Evolutionary conservation across 2,797 vertebrate species (phyloP).

Genomic region (Astyanax mexicanus): DNA sequence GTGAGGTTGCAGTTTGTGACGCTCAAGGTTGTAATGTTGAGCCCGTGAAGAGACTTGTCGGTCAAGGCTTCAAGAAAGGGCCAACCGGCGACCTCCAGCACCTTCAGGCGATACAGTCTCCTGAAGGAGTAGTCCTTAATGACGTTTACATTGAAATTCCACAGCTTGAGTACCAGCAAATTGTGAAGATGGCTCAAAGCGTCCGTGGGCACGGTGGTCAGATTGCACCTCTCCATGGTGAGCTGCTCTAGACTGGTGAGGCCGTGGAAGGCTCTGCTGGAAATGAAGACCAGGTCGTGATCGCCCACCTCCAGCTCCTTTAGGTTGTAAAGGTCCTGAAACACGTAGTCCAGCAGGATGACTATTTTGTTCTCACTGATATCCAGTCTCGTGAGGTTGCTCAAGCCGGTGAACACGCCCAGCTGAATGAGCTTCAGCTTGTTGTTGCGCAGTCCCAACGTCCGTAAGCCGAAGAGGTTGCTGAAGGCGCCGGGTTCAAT

Average conservation of each 20-base stretch:
- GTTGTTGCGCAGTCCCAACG: constrained; percentile 94
- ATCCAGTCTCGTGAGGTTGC: constrained; percentile 96
- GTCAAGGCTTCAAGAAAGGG: constrained; percentile 93
- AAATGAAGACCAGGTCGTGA: constrained; percentile 97
- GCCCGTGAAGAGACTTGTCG: constrained; percentile 92
- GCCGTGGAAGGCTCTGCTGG: constrained; percentile 93
- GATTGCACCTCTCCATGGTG: constrained; percentile 93
- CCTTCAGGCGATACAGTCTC: constrained; percentile 91
- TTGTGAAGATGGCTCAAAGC: constrained; percentile 95
- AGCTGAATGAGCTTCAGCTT: constrained; percentile 95
- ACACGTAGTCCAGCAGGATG: constrained; percentile 98
- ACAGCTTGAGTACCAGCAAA: constrained; percentile 88
- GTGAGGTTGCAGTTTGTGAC: constrained; percentile 95
- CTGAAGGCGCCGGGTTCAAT: constrained; percentile 96
- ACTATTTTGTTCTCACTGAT: constrained; percentile 99
- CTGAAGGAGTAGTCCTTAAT: constrained; percentile 96
- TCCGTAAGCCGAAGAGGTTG: constrained; percentile 93
- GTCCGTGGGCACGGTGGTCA: constrained; percentile 94
- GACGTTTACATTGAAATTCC: constrained; percentile 91
- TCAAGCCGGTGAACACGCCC: constrained; percentile 96
- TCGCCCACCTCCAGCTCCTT: constrained; percentile 97
- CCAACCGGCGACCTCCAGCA: constrained; percentile 94
- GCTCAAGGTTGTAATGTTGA: constrained; percentile 95
- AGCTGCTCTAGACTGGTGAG: constrained; percentile 96
- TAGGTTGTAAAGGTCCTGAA: constrained; percentile 97